Conservation (phyloP, 2,113 vertebrate genomes). For the Hippocampus barbouri region DNA sequence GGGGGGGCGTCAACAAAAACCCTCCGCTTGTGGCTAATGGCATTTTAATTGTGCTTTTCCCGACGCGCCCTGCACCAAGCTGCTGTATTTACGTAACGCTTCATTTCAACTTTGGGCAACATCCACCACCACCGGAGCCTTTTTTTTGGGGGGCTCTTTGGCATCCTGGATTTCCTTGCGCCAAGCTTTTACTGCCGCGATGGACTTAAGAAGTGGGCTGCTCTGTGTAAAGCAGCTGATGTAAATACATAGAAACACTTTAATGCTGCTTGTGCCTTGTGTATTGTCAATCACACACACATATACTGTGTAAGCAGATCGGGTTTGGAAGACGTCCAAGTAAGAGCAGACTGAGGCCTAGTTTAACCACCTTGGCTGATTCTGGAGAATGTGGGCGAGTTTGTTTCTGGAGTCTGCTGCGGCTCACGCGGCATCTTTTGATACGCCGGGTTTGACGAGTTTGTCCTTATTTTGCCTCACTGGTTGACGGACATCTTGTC, state of each 20-base stretch:
- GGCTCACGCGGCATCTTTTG: constrained; percentile 12
- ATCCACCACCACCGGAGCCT: neutral
- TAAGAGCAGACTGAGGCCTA: constrained; percentile 35
- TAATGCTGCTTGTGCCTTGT: constrained; percentile 38
- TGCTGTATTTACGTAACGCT: constrained; percentile 2
- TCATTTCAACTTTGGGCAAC: constrained; percentile 10
- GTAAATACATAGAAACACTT: constrained; percentile 32
- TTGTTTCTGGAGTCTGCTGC: constrained; percentile 5
- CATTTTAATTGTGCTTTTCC: constrained; percentile 27
- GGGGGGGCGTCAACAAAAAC: neutral
- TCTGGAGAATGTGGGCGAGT: constrained; percentile 23
- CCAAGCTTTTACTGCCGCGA: neutral
- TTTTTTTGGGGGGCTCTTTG: neutral
- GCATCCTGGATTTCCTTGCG: neutral
- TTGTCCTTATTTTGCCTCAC: too few relatives aligned
- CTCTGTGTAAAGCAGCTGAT: constrained; percentile 17
- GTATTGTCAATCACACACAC: constrained; percentile 43
- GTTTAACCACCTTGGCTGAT: constrained; percentile 44
- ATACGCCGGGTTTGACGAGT: neutral
- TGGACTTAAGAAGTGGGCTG: constrained; percentile 20
- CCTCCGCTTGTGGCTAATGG: neutral
- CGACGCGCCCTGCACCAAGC: constrained; percentile 12
- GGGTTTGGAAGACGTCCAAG: constrained; percentile 33
- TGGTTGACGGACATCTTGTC: constrained; percentile 23
- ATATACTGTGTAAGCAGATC: constrained; percentile 21